A percentile compares a stretch with the other conserved stretches of the same genome.
These are phyloP conservation scores for Drosophila pullipes DNA, from an alignment of 2,888 invertebrate species.

Conservation along the genomic window DNA sequence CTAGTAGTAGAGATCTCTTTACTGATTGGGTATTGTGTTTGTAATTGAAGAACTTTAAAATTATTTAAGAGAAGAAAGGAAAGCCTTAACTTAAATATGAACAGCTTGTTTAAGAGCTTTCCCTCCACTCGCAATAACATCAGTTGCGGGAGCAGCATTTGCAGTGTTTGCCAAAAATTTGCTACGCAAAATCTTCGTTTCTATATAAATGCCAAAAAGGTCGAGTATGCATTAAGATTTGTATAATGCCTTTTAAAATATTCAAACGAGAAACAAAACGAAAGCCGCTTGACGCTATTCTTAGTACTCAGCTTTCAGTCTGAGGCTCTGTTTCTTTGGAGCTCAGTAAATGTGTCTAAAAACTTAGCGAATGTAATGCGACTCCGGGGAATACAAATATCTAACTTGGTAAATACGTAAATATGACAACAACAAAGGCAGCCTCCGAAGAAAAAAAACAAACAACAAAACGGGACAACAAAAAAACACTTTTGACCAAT, in stretches of 20 bases:
- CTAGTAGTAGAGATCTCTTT: neutral
- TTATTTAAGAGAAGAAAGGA: neutral
- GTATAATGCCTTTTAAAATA: constrained; percentile 56
- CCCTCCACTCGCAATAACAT: neutral
- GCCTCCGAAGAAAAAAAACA: constrained; percentile 15
- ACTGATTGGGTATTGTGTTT: neutral
- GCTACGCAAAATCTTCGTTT: neutral
- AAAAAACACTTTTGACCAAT: constrained; percentile 52
- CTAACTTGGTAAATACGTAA: constrained; percentile 57
- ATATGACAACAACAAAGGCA: constrained; percentile 49
- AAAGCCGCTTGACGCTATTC: constrained; percentile 40
- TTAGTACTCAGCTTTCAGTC: constrained; percentile 9
- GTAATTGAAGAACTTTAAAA: neutral
- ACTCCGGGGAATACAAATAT: constrained; percentile 63
- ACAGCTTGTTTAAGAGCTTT: neutral
- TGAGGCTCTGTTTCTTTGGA: constrained; percentile 36
- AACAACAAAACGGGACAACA: neutral
- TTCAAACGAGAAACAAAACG: constrained; percentile 32
- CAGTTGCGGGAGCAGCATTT: neutral
- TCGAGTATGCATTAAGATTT: constrained; percentile 50
- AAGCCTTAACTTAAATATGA: neutral
- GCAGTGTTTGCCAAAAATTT: neutral
- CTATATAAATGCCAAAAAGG: constrained; percentile 19
- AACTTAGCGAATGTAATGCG: constrained; percentile 60
- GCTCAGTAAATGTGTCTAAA: constrained; percentile 64